These are phyloP conservation scores for Digitonthophagus gazella DNA, from an alignment of 2,888 invertebrate species.

Conservation along the genomic window DNA sequence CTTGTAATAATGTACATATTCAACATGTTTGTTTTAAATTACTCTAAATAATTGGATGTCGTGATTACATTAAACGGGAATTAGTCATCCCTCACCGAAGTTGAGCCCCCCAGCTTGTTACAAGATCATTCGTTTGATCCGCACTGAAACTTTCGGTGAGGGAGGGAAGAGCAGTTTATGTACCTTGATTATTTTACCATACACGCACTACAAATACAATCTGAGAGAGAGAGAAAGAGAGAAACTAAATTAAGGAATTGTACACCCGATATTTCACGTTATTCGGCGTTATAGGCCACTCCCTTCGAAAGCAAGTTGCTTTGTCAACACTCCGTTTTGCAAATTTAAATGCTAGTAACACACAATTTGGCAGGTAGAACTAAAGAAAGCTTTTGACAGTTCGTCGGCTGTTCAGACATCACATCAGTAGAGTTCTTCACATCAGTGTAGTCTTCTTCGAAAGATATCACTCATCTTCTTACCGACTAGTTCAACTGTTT, in stretches of 20 bases:
- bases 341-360: conserved; percentile 50
- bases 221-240: conserved; percentile 4
- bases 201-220: conserved; percentile 11
- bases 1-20: conserved; percentile 21
- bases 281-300: conserved; percentile 36
- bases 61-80: conserved; percentile 5
- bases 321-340: conserved; percentile 49
- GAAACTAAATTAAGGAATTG: conserved; percentile 39
- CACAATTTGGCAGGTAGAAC: conserved; percentile 40
- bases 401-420: conserved; percentile 16
- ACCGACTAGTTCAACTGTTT: conserved; percentile 35
- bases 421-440: conserved; percentile 17
- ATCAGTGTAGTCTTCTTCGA: conserved; percentile 16
- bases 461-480: conserved; percentile 6
- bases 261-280: conserved; percentile 41
- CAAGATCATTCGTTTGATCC: background rate
- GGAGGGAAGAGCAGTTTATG: conserved; percentile 1
- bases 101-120: background rate
- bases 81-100: background rate
- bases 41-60: conserved; percentile 5
- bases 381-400: conserved; percentile 13
- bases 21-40: conserved; percentile 15
- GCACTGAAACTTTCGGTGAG: background rate
- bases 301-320: conserved; percentile 36
- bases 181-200: conserved; percentile 1